Evolutionary conservation across 2,888 invertebrate genomes (phyloP).

Genomic region (Lepidocyrtinus sp.): DNA sequence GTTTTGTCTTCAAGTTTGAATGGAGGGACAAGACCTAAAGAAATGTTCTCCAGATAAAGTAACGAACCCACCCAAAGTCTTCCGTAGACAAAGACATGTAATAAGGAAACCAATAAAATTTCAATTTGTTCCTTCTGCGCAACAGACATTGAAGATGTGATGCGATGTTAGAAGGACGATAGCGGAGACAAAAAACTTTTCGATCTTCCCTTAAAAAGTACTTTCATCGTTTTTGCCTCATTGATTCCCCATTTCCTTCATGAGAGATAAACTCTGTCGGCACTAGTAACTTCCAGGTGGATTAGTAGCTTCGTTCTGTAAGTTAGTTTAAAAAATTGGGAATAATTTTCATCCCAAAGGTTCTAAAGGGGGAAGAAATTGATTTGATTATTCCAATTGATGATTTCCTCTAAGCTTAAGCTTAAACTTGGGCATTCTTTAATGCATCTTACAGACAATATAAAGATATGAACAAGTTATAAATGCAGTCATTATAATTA

Average conservation of each 20-base stretch:
- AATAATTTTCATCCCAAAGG: constrained; percentile 14
- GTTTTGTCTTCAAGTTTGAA: constrained; percentile 19
- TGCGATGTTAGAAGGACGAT: constrained; percentile 14
- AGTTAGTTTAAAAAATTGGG: not conserved
- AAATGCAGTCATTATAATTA: constrained; percentile 3
- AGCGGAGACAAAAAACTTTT: constrained; percentile 24
- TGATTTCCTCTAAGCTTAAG: constrained; percentile 23
- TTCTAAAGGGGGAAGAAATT: constrained; percentile 21
- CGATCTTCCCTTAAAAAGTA: constrained; percentile 21
- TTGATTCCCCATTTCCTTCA: constrained; percentile 34
- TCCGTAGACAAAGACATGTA: constrained; percentile 4
- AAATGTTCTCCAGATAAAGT: not conserved
- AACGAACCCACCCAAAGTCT: constrained; percentile 18
- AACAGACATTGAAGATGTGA: not conserved
- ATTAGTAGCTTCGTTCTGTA: constrained; percentile 37
- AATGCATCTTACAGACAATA: too few species aligned
- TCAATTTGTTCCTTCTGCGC: constrained; percentile 47
- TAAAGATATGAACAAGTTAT: constrained; percentile 7
- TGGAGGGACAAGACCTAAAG: constrained; percentile 7
- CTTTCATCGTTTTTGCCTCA: constrained; percentile 31
- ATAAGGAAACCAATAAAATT: constrained; percentile 52
- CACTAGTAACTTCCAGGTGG: too few species aligned
- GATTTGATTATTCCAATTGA: constrained; percentile 56
- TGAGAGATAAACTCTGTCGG: too few species aligned
- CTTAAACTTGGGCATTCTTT: not conserved